These are phyloP conservation scores for Neoscelio sp. DNA, from an alignment of 2,888 invertebrate genomes.

Conservation along the genomic window DNA sequence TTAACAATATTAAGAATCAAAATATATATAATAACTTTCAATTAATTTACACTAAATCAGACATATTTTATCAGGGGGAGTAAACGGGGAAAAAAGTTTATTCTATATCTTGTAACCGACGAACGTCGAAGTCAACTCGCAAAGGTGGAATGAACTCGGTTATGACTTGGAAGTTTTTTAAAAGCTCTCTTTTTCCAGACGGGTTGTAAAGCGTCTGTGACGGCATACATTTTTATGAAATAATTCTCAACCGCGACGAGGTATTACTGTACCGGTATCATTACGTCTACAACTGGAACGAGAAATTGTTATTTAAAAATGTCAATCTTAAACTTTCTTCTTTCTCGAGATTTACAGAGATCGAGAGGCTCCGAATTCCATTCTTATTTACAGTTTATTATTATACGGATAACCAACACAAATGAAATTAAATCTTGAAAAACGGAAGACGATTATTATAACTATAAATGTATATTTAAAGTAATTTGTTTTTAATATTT, in stretches of 20 bases:
- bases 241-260: slow-evolving; percentile 4
- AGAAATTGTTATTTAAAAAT: slow-evolving; percentile 2
- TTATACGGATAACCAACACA: no score
- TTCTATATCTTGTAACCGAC: slow-evolving; percentile 1
- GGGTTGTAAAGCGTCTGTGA: slow-evolving; percentile 14
- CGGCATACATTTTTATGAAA: slow-evolving; percentile 36
- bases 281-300: slow-evolving; percentile 1
- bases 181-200: slow-evolving; percentile 23
- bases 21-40: no score
- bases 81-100: slow-evolving; percentile 14
- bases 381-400: slow-evolving; percentile 1
- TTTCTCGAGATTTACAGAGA: no score
- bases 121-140: slow-evolving; percentile 17
- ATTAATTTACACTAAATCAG: slow-evolving; percentile 22
- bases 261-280: slow-evolving; percentile 20
- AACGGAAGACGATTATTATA: no score
- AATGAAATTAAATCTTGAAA: no score
- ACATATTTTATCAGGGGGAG: slow-evolving; percentile 23
- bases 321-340: no score
- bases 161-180: slow-evolving; percentile 42
- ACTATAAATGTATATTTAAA: no score
- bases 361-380: not conserved
- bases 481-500: no score
- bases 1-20: no score
- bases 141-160: slow-evolving; percentile 32